Base-by-base conservation (phyloP, 2,888 invertebrate species). In the Spilosoma lubricipeda region DNA sequence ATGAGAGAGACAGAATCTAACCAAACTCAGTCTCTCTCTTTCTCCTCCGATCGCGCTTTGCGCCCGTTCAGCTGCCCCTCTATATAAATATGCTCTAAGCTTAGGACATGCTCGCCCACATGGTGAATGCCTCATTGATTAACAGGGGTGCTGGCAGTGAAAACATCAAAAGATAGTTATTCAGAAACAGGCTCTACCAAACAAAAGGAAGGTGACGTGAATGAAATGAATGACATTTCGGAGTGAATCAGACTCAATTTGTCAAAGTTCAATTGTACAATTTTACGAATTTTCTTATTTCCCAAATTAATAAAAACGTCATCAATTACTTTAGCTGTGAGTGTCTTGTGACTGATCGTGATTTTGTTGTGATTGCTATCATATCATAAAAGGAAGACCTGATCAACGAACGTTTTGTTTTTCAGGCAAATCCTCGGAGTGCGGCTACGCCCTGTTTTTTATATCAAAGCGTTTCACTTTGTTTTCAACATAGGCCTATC, bases 401-500 rank as follows among this genome's bases (percentile, higher is more conserved):
- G 23, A 69, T n/a, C 8, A 63, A 59, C 9, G 3, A 63, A 59
- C 9, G 3, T 74, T 78, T 72, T 80, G 64, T 30, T 82, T 90
- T 86, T 72, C 82, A 89, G 89, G 83, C 72, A 65, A 78, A 81
- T 81, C 81, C 75, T 79, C 66, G 81, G 83, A 85, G 85, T 79
- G 86, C 90, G 95, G 93, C 94, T 92, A 95, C 95, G 95, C 95
- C 95, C 95, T 88, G 86, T 92, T 93, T 92, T 87, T 77, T 87
- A 87, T 88, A 87, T 86, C 87, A 82, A 86, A 81, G 87, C 86
- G 90, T 91, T 90, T 87, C 80, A 89, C 92, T 93, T 93, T 91
- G 90, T 91, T 90, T 92, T 92, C 97, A 98, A 96, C 97, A 98
- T 98, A 98, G 98, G 98, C 97, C 97, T 98, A 95, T 98, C 98